Base-by-base conservation (phyloP, 2,888 invertebrate genomes). In the Unio pictorum region DNA sequence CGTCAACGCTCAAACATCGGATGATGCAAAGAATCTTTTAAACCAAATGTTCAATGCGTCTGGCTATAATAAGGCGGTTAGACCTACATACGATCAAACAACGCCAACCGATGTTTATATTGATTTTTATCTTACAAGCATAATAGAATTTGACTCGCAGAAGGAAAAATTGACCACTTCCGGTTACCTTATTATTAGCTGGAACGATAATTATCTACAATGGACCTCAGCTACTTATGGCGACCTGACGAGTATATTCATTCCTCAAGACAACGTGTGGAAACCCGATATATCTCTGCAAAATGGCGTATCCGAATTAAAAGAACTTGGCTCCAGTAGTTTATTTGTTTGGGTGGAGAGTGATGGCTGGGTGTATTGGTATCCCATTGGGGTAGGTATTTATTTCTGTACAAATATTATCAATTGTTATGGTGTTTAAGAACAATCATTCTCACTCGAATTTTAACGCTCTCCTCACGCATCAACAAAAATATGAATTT, bases 81-180 rank as follows among this genome's bases (percentile, higher is more conserved):
- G 73, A 68, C 73, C 73, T n/a, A 56, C 65, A 20, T 56, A 55
- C 26, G 64, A 71, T 59, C 73, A 73, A 55, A 60, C 0, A 7
- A 23, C 8, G 2, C 5, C 64, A 66, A n/a, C 68, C 72, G 75
- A 66, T 54, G 75, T 75, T 11, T 66, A 68, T 54, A 63, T 75
- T 3, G 69, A 61, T 34, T 71, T 75, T 8, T 60, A 69, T 55
- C 56, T 75, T 23, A 60, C 69, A 28, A 20, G 61, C 20, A 73
- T 75, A n/a, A 71, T 73, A 54, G 66, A 67, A 17, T 58, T 75
- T 3, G 63, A 68, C 45, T 72, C 70, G 58, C 65, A 65, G 6
- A 67, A 72, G 55, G 75, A 75, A 62, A 69, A 69, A 5, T 34
- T 75, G 56, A 72, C 72, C 62, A 71, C 73, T 6, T 73, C 72